These are phyloP conservation scores for Psettodes erumei DNA, from an alignment of 2,113 vertebrate genomes.

Conservation along the genomic window DNA sequence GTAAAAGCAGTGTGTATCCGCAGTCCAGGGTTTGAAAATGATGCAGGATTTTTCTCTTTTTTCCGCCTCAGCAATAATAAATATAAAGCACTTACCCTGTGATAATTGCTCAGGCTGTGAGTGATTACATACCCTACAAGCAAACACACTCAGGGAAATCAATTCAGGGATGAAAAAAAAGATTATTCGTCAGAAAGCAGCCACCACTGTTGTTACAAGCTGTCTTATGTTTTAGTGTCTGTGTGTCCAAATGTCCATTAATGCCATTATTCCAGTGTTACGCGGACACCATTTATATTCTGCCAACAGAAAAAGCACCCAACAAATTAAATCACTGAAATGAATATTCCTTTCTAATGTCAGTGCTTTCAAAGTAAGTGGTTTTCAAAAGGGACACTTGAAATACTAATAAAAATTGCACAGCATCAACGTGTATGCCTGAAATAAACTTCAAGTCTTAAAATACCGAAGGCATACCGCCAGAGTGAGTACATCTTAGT, in stretches of 20 bases:
- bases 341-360: constrained; percentile 44
- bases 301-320: constrained; percentile 21
- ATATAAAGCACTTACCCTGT: constrained; percentile 56
- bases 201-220: constrained; percentile 40
- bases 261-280: constrained; percentile 31
- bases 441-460: constrained; percentile 2
- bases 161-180: constrained; percentile 39
- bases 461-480: too few relatives aligned
- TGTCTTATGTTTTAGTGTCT: constrained; percentile 48
- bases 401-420: constrained; percentile 19
- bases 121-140: constrained; percentile 46
- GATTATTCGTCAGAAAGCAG: constrained; percentile 44
- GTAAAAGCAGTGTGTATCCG: constrained; percentile 9
- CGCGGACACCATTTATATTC: constrained; percentile 37
- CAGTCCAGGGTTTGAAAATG: constrained; percentile 1
- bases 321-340: constrained; percentile 49
- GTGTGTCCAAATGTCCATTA: constrained; percentile 52
- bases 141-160: constrained; percentile 40
- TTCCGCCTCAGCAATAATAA: constrained; percentile 36
- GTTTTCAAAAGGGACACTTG: constrained; percentile 29
- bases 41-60: constrained; percentile 23
- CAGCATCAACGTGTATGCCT: constrained; percentile 3
- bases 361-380: constrained; percentile 56
- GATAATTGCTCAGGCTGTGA: constrained; percentile 51
- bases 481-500: background rate